Evolutionary conservation across 2,113 vertebrate species (phyloP).

Genomic region (Pandion haliaetus): DNA sequence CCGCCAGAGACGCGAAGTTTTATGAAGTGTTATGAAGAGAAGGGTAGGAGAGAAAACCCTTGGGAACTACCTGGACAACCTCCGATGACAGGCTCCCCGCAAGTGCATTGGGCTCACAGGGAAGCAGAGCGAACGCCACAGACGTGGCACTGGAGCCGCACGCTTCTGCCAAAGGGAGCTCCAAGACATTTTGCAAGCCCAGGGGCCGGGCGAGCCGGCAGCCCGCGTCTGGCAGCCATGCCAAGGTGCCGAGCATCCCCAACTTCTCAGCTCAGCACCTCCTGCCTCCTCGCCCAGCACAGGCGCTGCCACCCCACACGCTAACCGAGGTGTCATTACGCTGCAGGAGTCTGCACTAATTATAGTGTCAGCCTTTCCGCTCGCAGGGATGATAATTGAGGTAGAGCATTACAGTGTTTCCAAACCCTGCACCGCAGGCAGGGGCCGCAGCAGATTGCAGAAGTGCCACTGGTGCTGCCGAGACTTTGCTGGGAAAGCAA

Average conservation of each 20-base stretch:
- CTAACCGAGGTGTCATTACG: not conserved
- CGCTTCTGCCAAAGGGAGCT: not conserved
- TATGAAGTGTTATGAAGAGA: rapidly evolving
- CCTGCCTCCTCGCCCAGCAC: not conserved
- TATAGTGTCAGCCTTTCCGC: slow-evolving; percentile 44
- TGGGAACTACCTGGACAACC: not conserved
- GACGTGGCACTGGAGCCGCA: rapidly evolving
- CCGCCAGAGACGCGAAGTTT: not conserved
- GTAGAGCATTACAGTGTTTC: slow-evolving; percentile 48
- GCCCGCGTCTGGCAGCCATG: rapidly evolving
- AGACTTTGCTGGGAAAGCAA: not conserved
- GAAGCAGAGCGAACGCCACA: not conserved
- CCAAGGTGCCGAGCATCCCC: not conserved
- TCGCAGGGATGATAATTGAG: slow-evolving; percentile 29
- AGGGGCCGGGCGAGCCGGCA: rapidly evolving
- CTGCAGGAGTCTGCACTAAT: slow-evolving; percentile 31
- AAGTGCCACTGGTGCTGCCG: rapidly evolving
- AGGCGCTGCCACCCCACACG: not conserved
- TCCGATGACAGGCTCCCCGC: rapidly evolving
- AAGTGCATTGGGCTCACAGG: rapidly evolving
- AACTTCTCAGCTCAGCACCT: not conserved
- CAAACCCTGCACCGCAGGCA: not conserved
- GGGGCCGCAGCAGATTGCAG: not conserved
- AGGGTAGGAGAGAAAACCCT: not conserved
- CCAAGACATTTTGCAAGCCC: not conserved